These are phyloP conservation scores for Spicauda simplicius DNA, from an alignment of 2,888 invertebrate species.

Conservation along the genomic window DNA sequence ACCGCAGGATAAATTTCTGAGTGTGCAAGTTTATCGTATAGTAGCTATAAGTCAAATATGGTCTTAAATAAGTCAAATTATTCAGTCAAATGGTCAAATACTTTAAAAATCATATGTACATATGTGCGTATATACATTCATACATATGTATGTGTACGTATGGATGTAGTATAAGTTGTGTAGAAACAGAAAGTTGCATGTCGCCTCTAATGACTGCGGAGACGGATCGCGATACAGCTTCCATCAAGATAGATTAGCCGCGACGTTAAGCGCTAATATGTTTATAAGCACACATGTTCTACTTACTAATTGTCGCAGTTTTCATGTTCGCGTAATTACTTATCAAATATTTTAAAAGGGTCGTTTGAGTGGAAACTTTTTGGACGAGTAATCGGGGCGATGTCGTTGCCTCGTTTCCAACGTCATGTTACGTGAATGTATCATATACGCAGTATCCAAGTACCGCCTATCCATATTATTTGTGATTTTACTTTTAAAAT, in stretches of 20 bases:
- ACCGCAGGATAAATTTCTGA: too few species aligned
- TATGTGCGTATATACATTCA: too few species aligned
- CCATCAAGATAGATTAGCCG: slow-evolving; percentile 1
- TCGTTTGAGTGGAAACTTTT: background rate
- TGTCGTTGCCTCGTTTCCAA: background rate
- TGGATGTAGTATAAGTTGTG: background rate
- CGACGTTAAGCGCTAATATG: background rate
- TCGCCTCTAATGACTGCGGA: background rate
- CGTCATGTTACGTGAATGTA: background rate
- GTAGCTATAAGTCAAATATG: too few species aligned
- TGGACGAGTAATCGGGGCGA: background rate
- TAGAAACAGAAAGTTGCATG: background rate
- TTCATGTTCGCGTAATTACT: background rate
- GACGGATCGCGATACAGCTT: background rate
- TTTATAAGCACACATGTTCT: background rate
- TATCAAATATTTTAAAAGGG: background rate
- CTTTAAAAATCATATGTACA: too few species aligned
- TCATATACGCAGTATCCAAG: too few species aligned
- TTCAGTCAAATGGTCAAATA: too few species aligned
- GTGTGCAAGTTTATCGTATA: too few species aligned
- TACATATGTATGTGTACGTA: too few species aligned
- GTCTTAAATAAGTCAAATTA: too few species aligned
- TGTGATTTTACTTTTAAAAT: too few species aligned
- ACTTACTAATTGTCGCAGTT: background rate
- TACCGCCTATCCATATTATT: too few species aligned